Base-by-base conservation (phyloP, 2,113 vertebrate species). In the Panthera tigris region DNA sequence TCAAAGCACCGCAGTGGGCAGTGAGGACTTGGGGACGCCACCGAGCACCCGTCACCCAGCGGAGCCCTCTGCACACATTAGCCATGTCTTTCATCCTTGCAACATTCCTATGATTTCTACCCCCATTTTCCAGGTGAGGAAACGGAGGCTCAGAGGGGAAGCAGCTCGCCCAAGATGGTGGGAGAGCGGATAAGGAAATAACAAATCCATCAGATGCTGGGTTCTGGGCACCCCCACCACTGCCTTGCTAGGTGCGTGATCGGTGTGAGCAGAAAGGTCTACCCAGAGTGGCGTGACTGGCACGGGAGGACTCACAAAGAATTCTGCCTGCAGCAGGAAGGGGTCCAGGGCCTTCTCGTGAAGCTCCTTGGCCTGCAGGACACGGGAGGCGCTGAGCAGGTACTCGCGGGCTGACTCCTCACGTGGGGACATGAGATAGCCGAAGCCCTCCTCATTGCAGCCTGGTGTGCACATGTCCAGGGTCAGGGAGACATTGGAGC, bases 391-490 rank as follows among this genome's bases (percentile, higher is more conserved):
- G 0, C 99, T 99, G 95, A 99, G 99, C 97, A 99, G 99, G 95
- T 99, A 99, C 96, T 99, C 99, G 57, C 98, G 98, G 84, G 99
- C 99, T 0, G 99, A 99, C 98, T 99, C 99, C 50, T 99, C 99
- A 29, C 99, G 98, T 3, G 99, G 99, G 36, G 99, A 99, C 98
- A 99, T 99, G 97, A 99, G 98, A 83, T 99, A 99, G 57, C 99
- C 99, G 25, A 99, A 99, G 57, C 99, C 99, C 84, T 99, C 98
- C 97, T 99, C 99, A 2, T 99, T 99, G 98, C 99, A 99, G 98
- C 99, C 99, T 0, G 99, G 99, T 1, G 99, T 99, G 97, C 99
- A 99, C 99, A 99, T 99, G 98, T 99, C 99, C 99, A 99, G 98
- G 7, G 99, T 99, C 97, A 99, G 98, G 2, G 99, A 99, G 97